These are phyloP conservation scores for Phaonia tiefii DNA, from an alignment of 2,888 invertebrate genomes.

Conservation along the genomic window DNA sequence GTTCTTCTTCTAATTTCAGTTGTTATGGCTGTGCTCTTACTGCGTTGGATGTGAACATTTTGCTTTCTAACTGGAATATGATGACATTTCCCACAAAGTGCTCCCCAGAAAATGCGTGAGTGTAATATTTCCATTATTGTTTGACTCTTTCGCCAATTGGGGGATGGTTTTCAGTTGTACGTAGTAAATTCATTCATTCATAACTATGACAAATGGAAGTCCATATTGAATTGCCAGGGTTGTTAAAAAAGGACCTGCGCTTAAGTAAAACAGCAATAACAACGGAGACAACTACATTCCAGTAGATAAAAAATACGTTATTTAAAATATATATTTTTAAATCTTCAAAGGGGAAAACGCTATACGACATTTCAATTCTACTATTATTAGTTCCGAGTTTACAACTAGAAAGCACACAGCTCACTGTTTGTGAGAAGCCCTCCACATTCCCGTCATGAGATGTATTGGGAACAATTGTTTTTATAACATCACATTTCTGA, in stretches of 20 bases:
- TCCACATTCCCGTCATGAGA: too few species aligned
- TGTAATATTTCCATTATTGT: conserved; percentile 59
- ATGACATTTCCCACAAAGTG: too few species aligned
- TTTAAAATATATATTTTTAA: too few species aligned
- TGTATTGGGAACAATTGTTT: too few species aligned
- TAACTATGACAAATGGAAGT: conserved; percentile 60
- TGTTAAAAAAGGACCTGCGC: conserved; percentile 54
- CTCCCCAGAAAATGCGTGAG: conserved; percentile 62
- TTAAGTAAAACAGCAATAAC: neutral
- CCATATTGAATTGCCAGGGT: conserved; percentile 44
- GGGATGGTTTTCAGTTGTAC: neutral
- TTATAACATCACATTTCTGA: too few species aligned
- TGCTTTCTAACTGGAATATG: conserved; percentile 59
- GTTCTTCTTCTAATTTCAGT: neutral
- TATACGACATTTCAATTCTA: too few species aligned
- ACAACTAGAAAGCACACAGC: too few species aligned
- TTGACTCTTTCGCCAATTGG: conserved; percentile 12
- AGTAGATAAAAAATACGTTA: too few species aligned
- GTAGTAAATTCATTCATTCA: conserved; percentile 62
- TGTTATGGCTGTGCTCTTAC: conserved; percentile 39
- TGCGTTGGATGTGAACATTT: conserved; percentile 40
- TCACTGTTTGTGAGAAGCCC: too few species aligned
- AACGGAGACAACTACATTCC: neutral
- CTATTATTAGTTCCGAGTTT: too few species aligned
- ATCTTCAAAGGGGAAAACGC: too few species aligned